These are phyloP conservation scores for Cyprinus carpio DNA, from an alignment of 2,113 vertebrate genomes.

Conservation along the genomic window DNA sequence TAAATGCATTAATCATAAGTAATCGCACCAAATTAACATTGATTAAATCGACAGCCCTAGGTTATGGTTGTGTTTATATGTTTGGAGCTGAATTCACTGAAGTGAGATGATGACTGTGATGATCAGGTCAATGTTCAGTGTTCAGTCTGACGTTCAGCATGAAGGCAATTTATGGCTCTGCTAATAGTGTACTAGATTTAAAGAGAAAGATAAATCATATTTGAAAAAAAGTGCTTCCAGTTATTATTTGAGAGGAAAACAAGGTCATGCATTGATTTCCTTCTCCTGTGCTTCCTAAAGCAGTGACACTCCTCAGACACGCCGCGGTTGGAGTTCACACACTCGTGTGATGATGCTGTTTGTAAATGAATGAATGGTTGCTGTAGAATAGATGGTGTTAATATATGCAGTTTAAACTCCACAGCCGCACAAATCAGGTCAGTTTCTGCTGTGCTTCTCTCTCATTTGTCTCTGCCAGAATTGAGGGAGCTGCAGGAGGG, in stretches of 20 bases:
- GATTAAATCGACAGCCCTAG: not conserved
- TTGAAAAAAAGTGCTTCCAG: not conserved
- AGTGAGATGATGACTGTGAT: no score
- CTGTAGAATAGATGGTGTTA: conserved; percentile 13
- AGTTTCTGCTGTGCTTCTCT: not conserved
- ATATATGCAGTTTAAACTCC: not conserved
- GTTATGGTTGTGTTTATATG: not conserved
- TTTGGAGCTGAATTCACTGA: not conserved
- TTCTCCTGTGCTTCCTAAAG: not conserved
- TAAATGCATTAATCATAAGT: not conserved
- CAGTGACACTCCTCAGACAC: not conserved
- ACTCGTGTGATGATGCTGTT: not conserved
- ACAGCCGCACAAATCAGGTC: conserved; percentile 14
- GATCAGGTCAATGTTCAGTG: not conserved
- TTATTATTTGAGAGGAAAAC: conserved; percentile 1
- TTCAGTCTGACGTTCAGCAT: not conserved
- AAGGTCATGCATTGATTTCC: not conserved
- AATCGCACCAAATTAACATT: not conserved
- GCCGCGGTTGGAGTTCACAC: not conserved
- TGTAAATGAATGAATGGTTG: not conserved
- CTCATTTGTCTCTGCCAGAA: not conserved
- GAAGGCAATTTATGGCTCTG: not conserved
- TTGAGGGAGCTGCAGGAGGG: not conserved
- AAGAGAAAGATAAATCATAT: not conserved
- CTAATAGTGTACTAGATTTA: not conserved